A percentile compares a stretch with the other conserved stretches of the same genome.
Evolutionary conservation across 2,797 vertebrate species (phyloP).

Genomic region (Thunnus albacares): DNA sequence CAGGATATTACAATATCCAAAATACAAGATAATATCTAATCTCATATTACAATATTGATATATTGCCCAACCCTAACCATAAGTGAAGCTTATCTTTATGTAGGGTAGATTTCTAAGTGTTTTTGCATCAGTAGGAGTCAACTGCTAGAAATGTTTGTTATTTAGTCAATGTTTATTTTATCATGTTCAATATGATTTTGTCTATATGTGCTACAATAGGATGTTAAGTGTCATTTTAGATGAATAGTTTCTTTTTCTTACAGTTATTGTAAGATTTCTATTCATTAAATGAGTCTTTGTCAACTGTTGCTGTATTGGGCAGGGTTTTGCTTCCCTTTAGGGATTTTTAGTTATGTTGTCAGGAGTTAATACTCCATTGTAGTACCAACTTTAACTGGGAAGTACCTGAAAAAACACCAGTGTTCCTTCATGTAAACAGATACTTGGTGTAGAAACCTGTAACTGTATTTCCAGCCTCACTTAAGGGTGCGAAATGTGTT

Average conservation of each 20-base stretch:
- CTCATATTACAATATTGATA: too few relatives aligned
- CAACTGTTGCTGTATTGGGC: not conserved
- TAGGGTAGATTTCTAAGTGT: too few relatives aligned
- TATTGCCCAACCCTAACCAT: too few relatives aligned
- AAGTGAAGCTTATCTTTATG: too few relatives aligned
- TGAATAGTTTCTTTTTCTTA: not conserved
- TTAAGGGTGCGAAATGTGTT: not conserved
- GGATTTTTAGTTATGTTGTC: slow-evolving; percentile 13
- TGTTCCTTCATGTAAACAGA: not conserved
- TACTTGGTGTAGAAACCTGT: not conserved
- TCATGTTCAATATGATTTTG: not conserved
- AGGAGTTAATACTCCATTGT: slow-evolving; percentile 1
- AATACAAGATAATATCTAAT: too few relatives aligned
- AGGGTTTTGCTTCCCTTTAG: not conserved
- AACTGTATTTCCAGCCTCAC: accelerated
- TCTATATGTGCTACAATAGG: not conserved
- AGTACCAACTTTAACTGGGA: not conserved
- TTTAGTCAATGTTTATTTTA: too few relatives aligned
- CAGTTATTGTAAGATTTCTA: too few relatives aligned
- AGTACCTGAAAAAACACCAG: not conserved
- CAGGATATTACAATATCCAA: too few relatives aligned
- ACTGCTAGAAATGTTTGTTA: too few relatives aligned
- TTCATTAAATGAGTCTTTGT: not conserved
- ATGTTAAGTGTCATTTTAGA: not conserved
- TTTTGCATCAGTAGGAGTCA: too few relatives aligned